Evolutionary conservation across 2,888 invertebrate species (phyloP), one percentile per base, ranked within the genome.

Genomic region (Apocheima hispidaria): DNA sequence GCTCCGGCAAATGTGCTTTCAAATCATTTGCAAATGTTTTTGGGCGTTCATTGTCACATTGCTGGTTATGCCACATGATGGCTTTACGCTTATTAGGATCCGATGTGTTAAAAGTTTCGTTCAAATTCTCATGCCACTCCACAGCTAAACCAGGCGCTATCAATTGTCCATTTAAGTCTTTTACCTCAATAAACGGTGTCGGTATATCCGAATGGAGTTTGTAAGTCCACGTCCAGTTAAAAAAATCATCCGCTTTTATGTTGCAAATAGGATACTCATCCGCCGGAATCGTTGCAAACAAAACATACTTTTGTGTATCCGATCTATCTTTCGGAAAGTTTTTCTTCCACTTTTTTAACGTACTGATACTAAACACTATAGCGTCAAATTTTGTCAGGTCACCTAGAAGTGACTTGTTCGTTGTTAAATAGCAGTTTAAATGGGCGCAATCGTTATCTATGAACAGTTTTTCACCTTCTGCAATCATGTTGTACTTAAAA

Each of bases 181-280:
- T 82, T 0, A 92, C 85, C 74, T 84, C 83, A 26, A 93, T 81
- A 54, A 85, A 91, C 2, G 89, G 87, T 55, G 75, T 83, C 0
- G 81, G 73, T 20, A 91, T 84, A 62, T 93, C 90, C 0, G 92
- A 89, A 65, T 80, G 75, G 1, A 88, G 68, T 74, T 86, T 91
- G 48, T 91, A 93, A 1, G 86, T 81, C 90, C 92, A 92, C 0
- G 92, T 92, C 87, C 88, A 91, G 60, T 93, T 92, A 59, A 92
- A 92, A 56, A 77, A 91, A 21, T 79, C 69, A 38, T 92, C 84
- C 1, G 81, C 73, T 7, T 66, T 66, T 0, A 74, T 4, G 28
- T 81, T 76, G 65, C 92, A 92, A 21, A 88, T 69, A 0, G 89
- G 87, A 33, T 71, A 57, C 2, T 76, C 66, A 4, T 79, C 73